phyloP scores from a whole-genome alignment of 2,888 invertebrate species.

The Eumacrocentrus americanus region DNA sequence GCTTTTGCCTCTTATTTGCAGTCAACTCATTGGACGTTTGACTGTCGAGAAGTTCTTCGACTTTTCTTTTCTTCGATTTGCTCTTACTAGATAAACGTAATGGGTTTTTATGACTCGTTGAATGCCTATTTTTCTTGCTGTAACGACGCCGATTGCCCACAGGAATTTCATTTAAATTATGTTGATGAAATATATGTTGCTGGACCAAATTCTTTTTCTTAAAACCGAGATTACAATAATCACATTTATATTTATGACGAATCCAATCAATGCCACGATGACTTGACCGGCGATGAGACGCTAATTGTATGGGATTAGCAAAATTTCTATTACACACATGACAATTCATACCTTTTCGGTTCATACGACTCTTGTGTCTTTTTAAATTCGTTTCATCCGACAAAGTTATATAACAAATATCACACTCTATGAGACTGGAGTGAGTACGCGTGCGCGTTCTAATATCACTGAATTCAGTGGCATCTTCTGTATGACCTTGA shows the following conservation, averaged over 20 bases:
- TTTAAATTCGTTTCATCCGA: neutral
- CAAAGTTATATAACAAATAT: conserved; percentile 4
- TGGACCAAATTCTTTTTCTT: conserved; percentile 20
- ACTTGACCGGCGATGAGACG: neutral
- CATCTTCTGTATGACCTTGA: neutral
- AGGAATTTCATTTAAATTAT: conserved; percentile 18
- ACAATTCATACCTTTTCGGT: neutral
- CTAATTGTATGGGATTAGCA: neutral
- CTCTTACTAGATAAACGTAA: too few relatives aligned
- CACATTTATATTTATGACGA: conserved; percentile 10
- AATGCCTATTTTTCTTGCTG: too few relatives aligned
- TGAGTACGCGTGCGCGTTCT: neutral
- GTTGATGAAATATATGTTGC: conserved; percentile 36
- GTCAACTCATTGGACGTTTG: too few relatives aligned
- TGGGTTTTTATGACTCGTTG: too few relatives aligned
- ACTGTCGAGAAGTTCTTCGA: too few relatives aligned
- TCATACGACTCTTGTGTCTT: neutral
- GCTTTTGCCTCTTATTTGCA: too few relatives aligned
- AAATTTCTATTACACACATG: neutral
- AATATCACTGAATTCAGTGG: neutral
- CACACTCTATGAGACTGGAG: neutral
- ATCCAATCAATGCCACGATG: conserved; percentile 5
- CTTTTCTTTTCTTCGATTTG: too few relatives aligned
- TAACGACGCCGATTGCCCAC: too few relatives aligned
- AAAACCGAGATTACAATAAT: conserved; percentile 28